Conservation (phyloP, 2,888 invertebrate genomes). For the Drosophila anomelani region DNA sequence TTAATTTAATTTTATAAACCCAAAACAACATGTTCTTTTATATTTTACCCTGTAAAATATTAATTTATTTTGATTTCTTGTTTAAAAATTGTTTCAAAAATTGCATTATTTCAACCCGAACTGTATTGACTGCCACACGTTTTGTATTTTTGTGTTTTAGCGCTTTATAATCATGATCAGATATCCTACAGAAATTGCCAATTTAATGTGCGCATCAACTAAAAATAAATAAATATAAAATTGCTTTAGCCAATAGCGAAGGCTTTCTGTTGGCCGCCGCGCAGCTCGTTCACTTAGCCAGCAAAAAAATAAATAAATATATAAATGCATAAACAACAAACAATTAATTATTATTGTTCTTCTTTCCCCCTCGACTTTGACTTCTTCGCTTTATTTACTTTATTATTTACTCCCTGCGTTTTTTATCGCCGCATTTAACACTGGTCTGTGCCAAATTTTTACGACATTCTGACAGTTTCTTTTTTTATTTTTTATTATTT, state of each 20-base stretch:
- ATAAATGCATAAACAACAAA: constrained; percentile 48
- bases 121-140: constrained; percentile 20
- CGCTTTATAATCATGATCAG: constrained; percentile 44
- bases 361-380: constrained; percentile 22
- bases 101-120: constrained; percentile 1
- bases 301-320: constrained; percentile 40
- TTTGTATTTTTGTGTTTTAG: constrained; percentile 31
- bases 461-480: constrained; percentile 37
- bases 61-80: neutral
- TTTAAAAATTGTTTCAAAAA: neutral
- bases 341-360: constrained; percentile 61
- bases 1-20: too few relatives aligned
- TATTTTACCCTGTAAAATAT: neutral
- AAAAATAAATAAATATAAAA: constrained; percentile 67
- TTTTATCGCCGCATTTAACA: constrained; percentile 35
- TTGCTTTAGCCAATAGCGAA: constrained; percentile 17
- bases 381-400: constrained; percentile 14
- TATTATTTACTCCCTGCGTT: constrained; percentile 23
- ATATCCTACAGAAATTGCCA: constrained; percentile 50
- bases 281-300: constrained; percentile 34
- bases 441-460: constrained; percentile 35
- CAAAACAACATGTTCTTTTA: too few relatives aligned
- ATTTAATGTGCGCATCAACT: constrained; percentile 73
- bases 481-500: constrained; percentile 18
- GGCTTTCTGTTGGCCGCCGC: constrained; percentile 33